Conservation (phyloP, 2,797 vertebrate species). For the Botia almorhae region DNA sequence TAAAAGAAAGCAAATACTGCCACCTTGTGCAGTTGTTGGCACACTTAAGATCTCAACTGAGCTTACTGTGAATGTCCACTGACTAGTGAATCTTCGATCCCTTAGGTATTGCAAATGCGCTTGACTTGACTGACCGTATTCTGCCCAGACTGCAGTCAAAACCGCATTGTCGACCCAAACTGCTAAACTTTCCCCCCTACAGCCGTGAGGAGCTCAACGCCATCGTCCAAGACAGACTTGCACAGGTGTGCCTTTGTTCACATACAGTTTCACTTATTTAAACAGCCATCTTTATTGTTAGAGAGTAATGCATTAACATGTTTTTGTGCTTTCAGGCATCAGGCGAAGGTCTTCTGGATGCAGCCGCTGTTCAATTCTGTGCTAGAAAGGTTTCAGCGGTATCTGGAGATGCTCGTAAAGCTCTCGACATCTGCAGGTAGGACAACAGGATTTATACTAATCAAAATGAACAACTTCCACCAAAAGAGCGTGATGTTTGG, state of each 20-base stretch:
- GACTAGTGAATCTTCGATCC: background rate
- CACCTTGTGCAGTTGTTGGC: background rate
- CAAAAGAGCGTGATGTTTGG: background rate
- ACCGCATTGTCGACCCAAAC: constrained; percentile 79
- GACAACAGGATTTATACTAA: background rate
- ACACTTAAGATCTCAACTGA: background rate
- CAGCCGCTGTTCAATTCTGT: constrained; percentile 90
- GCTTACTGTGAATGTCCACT: background rate
- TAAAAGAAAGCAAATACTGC: too few species aligned
- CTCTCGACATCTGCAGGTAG: constrained; percentile 93
- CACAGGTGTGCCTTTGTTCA: constrained; percentile 72
- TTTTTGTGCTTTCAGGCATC: constrained; percentile 74
- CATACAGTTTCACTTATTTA: background rate
- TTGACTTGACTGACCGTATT: constrained; percentile 93
- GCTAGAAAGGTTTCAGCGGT: constrained; percentile 92
- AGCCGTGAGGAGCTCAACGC: constrained; percentile 84
- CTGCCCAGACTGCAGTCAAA: constrained; percentile 84
- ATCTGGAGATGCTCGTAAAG: constrained; percentile 94
- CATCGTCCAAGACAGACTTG: constrained; percentile 88
- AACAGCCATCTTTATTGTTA: background rate
- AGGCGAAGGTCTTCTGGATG: constrained; percentile 81
- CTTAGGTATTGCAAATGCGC: constrained; percentile 91
- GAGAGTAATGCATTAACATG: background rate
- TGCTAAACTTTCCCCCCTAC: constrained; percentile 91
- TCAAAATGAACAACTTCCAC: background rate